Conservation (phyloP, 2,797 vertebrate genomes). For the Setipinna tenuifilis region DNA sequence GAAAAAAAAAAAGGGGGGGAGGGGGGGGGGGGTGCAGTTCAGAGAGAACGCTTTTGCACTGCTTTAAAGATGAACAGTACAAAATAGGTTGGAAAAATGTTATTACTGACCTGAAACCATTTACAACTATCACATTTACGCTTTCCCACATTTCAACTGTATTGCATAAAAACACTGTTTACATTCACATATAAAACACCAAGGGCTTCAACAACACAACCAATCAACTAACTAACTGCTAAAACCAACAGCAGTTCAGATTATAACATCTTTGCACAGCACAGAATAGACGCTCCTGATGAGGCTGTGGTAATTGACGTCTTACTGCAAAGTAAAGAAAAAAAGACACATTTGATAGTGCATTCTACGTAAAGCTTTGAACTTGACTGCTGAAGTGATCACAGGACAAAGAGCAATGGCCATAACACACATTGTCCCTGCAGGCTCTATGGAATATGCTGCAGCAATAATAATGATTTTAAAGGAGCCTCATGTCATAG, state of each 20-base stretch:
- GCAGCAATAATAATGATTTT: not conserved
- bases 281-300: not conserved
- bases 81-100: too few relatives aligned
- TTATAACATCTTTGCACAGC: not conserved
- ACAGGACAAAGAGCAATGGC: not conserved
- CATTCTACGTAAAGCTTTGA: not conserved
- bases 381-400: not conserved
- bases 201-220: not conserved
- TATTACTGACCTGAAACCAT: too few relatives aligned
- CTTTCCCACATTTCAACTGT: too few relatives aligned
- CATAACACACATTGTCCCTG: not conserved
- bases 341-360: not conserved
- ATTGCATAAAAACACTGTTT: too few relatives aligned
- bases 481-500: not conserved
- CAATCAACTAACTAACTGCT: not conserved
- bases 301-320: not conserved
- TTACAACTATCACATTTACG: too few relatives aligned
- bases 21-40: too few relatives aligned
- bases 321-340: not conserved
- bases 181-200: too few relatives aligned
- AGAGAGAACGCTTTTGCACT: too few relatives aligned
- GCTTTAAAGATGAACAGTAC: too few relatives aligned
- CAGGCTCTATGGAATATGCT: not conserved
- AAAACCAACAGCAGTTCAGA: not conserved
- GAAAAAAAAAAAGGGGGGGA: not conserved